Conservation (phyloP, 2,797 vertebrate species). For the Glyptemys insculpta region DNA sequence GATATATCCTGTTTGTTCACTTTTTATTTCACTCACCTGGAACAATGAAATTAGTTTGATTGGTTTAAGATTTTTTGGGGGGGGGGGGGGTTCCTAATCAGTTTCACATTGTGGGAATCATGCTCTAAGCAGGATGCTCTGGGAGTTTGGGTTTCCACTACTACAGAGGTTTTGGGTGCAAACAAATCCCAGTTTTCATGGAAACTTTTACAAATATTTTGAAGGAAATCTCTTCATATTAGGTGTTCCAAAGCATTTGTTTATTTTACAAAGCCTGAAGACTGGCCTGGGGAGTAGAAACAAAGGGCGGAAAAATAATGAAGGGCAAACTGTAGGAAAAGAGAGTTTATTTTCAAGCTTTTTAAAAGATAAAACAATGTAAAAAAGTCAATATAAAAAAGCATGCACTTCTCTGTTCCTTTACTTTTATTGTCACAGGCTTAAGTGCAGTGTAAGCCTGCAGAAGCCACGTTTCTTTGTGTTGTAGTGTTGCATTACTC, state of each 20-base stretch:
- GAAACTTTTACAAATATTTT: background rate
- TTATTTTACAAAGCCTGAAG: background rate
- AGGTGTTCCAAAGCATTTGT: background rate
- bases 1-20: background rate
- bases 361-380: background rate
- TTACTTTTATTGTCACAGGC: background rate
- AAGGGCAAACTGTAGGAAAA: background rate
- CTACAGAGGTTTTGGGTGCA: background rate
- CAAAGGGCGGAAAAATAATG: background rate
- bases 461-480: background rate
- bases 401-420: background rate
- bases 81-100: background rate
- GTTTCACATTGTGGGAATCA: background rate
- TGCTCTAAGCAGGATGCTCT: background rate
- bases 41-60: background rate
- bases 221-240: background rate
- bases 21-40: background rate
- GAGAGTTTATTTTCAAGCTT: background rate
- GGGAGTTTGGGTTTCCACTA: background rate
- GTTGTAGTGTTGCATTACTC: background rate
- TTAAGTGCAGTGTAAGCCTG: background rate
- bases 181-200: background rate
- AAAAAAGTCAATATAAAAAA: background rate
- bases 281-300: background rate
- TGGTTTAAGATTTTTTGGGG: background rate